These are phyloP conservation scores for Sandelia bainsii DNA, from an alignment of 2,797 vertebrate species.

Conservation along the genomic window DNA sequence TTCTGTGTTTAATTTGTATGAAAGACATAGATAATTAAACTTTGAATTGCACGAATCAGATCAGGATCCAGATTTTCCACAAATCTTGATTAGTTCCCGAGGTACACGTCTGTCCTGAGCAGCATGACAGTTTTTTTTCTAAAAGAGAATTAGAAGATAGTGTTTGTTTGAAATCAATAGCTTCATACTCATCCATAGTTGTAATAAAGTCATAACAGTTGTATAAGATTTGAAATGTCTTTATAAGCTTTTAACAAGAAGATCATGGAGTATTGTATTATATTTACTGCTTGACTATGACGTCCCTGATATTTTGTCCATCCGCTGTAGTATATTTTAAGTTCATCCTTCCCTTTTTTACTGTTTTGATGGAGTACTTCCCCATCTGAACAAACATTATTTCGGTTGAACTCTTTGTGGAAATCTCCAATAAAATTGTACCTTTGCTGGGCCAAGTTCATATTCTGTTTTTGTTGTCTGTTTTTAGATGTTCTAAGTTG, in stretches of 20 bases:
- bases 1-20: neutral
- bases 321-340: constrained; percentile 39
- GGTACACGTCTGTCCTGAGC: neutral
- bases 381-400: constrained; percentile 48
- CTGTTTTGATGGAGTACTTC: constrained; percentile 52
- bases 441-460: constrained; percentile 36
- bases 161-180: constrained; percentile 6
- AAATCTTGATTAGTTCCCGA: neutral
- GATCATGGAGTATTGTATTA: too few relatives aligned
- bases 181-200: neutral
- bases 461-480: constrained; percentile 66
- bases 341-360: constrained; percentile 16
- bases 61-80: neutral
- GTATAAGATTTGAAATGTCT: too few relatives aligned
- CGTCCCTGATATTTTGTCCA: constrained; percentile 17
- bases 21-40: neutral
- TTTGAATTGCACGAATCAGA: constrained; percentile 10
- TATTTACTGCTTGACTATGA: neutral
- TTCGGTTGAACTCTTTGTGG: constrained; percentile 54
- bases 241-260: too few relatives aligned
- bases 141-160: neutral
- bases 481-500: constrained; percentile 74
- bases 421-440: constrained; percentile 57
- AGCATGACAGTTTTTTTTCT: neutral
- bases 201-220: neutral